phyloP scores from a whole-genome alignment of 2,797 vertebrate genomes.

The Manis crassicaudata region DNA sequence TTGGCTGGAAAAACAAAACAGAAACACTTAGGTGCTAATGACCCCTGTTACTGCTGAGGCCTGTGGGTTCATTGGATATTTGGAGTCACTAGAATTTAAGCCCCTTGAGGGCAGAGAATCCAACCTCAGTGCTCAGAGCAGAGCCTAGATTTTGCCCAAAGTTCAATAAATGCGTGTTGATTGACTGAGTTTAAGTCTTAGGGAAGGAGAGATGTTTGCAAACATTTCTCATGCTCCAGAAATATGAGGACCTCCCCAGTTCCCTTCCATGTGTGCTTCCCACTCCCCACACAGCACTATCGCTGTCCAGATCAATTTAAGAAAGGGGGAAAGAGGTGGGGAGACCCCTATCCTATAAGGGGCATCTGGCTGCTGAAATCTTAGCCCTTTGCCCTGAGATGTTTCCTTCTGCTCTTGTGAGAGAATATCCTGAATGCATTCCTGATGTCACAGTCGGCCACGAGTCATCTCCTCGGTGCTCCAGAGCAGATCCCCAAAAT shows the following conservation, averaged over 20 bases:
- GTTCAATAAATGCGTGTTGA: background rate
- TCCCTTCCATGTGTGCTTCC: background rate
- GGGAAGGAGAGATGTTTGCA: background rate
- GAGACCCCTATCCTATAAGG: background rate
- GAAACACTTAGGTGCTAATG: background rate
- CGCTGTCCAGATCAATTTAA: no score
- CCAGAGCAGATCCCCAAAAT: background rate
- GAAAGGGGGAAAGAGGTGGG: no score
- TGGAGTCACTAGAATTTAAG: background rate
- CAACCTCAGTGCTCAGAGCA: background rate
- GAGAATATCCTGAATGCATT: background rate
- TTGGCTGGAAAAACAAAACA: background rate
- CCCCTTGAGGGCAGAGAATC: background rate
- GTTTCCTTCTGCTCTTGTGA: background rate
- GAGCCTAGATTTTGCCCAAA: background rate
- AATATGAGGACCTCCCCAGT: background rate
- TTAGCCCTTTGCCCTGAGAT: background rate
- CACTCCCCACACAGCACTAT: background rate
- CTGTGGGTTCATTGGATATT: background rate
- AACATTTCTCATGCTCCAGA: background rate
- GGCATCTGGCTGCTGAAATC: background rate
- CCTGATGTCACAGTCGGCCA: background rate
- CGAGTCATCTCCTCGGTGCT: background rate
- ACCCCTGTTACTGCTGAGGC: background rate
- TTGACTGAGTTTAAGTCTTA: background rate